phyloP scores from a whole-genome alignment of 2,888 invertebrate species.

The Lepidochrysops patricia region DNA sequence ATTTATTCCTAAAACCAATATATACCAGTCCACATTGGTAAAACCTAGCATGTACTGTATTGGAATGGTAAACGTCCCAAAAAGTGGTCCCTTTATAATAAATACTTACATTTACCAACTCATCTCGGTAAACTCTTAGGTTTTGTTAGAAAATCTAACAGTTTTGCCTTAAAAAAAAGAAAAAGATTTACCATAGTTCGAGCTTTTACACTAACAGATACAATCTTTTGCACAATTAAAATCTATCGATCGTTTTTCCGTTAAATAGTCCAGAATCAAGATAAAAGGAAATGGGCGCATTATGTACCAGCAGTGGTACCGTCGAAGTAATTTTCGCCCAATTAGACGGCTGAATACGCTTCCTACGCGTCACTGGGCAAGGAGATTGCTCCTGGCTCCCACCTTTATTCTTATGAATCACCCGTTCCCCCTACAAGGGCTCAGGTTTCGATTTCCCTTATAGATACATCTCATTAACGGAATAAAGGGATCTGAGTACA shows the following conservation, averaged over 20 bases:
- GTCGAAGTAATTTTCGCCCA: conserved; percentile 54
- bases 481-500: background rate
- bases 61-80: no score
- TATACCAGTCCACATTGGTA: no score
- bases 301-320: conserved; percentile 32
- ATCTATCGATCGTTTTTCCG: background rate
- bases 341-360: conserved; percentile 53
- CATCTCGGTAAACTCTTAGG: no score
- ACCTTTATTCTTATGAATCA: conserved; percentile 33
- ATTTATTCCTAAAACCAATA: no score
- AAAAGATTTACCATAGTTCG: no score
- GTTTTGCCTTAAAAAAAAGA: no score
- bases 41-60: no score
- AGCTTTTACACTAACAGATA: no score
- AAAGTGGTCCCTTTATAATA: no score
- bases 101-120: no score
- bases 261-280: conserved; percentile 4
- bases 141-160: no score
- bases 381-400: conserved; percentile 45
- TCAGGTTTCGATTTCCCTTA: conserved; percentile 14
- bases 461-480: conserved; percentile 13
- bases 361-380: conserved; percentile 44
- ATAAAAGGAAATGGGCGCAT: conserved; percentile 24
- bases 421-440: conserved; percentile 16
- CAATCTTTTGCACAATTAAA: background rate